These are phyloP conservation scores for Iguana delicatissima DNA, from an alignment of 2,797 vertebrate species.

Conservation along the genomic window DNA sequence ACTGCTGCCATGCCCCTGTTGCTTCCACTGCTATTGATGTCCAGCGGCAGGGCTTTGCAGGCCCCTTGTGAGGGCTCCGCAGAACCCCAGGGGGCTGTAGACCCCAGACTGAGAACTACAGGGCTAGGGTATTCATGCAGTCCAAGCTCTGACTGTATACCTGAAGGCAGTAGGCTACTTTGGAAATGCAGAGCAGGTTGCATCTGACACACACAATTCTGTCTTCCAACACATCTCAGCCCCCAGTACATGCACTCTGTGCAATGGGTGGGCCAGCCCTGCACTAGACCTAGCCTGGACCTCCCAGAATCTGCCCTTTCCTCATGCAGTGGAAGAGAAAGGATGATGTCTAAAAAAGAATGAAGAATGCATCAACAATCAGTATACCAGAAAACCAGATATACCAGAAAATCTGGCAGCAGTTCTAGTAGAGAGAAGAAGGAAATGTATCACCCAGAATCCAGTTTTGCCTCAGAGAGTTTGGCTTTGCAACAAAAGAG, in stretches of 20 bases:
- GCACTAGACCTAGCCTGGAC: not conserved
- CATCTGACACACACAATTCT: not conserved
- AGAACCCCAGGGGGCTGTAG: no score
- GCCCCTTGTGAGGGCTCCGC: no score
- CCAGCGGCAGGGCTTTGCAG: no score
- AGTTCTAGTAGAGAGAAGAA: not conserved
- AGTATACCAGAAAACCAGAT: no score
- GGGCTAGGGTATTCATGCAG: no score
- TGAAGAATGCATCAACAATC: not conserved
- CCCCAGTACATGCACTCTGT: not conserved
- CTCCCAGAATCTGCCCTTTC: no score
- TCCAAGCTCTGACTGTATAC: no score
- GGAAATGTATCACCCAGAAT: not conserved
- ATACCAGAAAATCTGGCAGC: no score
- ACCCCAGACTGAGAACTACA: no score
- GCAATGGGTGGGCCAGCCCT: not conserved
- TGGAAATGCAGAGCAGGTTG: not conserved
- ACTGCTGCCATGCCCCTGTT: no score
- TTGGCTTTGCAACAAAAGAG: constrained; percentile 1
- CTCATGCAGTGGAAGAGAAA: not conserved
- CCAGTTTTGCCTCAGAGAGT: not conserved
- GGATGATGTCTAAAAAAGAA: not conserved
- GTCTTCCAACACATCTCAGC: no score
- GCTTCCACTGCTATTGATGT: no score
- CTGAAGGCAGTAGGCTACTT: not conserved